Evolutionary conservation across 2,113 vertebrate species (phyloP).

Genomic region (Drymodes brunneopygia): DNA sequence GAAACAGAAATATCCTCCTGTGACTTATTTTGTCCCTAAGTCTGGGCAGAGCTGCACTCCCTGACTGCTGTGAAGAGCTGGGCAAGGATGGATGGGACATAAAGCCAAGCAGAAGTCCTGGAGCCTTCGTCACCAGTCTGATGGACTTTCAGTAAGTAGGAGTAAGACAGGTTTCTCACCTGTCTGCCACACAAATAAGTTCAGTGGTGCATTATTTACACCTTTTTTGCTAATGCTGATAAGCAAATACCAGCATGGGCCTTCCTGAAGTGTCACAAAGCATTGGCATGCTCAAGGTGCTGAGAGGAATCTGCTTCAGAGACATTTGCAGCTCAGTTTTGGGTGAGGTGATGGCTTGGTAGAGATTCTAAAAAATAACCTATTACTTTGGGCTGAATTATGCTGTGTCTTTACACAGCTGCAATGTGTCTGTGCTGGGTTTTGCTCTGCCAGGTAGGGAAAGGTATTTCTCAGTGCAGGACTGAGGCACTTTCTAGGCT

Average conservation of each 20-base stretch:
- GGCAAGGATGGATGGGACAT: slow-evolving; percentile 27
- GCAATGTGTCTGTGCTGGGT: neutral
- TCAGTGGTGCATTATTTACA: neutral
- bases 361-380: neutral
- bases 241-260: neutral
- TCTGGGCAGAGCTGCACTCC: neutral
- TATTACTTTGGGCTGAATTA: neutral
- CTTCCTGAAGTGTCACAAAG: neutral
- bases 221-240: neutral
- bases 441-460: neutral
- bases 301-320: neutral
- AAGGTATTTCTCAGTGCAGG: neutral
- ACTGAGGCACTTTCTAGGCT: neutral
- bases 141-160: slow-evolving; percentile 19
- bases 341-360: neutral
- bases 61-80: neutral
- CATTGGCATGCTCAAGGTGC: neutral
- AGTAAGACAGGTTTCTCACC: neutral
- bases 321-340: neutral
- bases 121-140: slow-evolving; percentile 12
- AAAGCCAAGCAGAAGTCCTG: neutral
- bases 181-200: neutral
- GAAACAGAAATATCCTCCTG: neutral
- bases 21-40: neutral
- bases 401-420: neutral